Evolutionary conservation across 2,113 vertebrate species (phyloP).

Genomic region (Burhinus bistriatus): DNA sequence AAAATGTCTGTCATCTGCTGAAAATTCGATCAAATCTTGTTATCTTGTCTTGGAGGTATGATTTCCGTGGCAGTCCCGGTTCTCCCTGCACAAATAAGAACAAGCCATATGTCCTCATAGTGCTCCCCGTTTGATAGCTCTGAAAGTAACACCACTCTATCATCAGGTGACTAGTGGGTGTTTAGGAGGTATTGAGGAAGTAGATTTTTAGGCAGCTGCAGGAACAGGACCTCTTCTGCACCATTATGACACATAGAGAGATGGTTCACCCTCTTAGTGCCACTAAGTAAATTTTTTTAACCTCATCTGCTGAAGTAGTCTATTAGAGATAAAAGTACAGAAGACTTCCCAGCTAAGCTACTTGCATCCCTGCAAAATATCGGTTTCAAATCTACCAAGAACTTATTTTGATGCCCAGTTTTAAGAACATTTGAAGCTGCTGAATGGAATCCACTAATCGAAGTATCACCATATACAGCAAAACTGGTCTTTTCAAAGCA

Average conservation of each 20-base stretch:
- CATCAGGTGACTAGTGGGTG: background rate
- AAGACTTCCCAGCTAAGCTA: background rate
- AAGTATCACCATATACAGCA: background rate
- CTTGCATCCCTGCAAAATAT: background rate
- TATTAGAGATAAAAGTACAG: background rate
- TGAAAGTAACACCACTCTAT: background rate
- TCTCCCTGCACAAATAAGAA: background rate
- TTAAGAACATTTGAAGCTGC: background rate
- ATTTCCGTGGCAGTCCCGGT: background rate
- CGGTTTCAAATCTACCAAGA: background rate
- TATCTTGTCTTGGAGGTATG: background rate
- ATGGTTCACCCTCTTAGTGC: background rate
- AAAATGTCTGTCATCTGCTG: background rate
- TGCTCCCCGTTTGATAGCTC: background rate
- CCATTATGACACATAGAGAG: background rate
- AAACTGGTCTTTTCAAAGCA: background rate
- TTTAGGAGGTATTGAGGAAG: background rate
- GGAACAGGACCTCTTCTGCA: background rate
- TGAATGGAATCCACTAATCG: background rate
- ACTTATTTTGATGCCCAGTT: background rate
- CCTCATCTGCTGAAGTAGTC: background rate
- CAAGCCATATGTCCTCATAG: background rate
- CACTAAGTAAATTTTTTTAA: background rate
- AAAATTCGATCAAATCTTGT: background rate
- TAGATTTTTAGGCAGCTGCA: background rate